Evolutionary conservation across 2,888 invertebrate species (phyloP).

Genomic region (Sarcophaga carnaria): DNA sequence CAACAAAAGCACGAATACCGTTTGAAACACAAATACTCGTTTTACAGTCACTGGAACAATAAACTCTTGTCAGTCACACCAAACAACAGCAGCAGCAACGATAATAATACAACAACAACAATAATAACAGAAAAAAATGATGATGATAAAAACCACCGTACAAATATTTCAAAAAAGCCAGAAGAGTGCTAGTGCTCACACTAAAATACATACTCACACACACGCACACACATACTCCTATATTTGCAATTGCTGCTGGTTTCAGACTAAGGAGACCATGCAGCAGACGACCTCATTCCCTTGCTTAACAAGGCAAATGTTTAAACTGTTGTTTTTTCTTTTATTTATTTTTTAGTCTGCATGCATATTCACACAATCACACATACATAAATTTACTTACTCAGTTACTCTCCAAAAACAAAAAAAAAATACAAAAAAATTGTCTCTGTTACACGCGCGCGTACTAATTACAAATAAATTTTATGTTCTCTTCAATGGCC

Average conservation of each 20-base stretch:
- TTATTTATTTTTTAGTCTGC: conserved; percentile 29
- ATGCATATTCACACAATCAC: conserved; percentile 29
- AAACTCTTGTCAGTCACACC: conserved; percentile 67
- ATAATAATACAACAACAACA: conserved; percentile 8
- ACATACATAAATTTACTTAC: background rate
- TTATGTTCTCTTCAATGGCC: conserved; percentile 17
- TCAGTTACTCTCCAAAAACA: background rate
- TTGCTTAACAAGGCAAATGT: conserved; percentile 34
- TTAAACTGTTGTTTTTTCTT: background rate
- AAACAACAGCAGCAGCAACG: conserved; percentile 34
- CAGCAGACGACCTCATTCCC: conserved; percentile 67
- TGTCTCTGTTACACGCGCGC: conserved; percentile 56
- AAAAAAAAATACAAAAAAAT: background rate
- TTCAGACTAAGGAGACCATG: conserved; percentile 45
- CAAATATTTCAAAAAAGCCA: conserved; percentile 30
- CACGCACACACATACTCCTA: background rate
- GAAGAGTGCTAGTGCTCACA: conserved; percentile 23
- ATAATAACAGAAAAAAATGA: background rate
- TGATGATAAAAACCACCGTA: conserved; percentile 22
- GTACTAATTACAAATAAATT: conserved; percentile 58
- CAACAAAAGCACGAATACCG: conserved; percentile 33
- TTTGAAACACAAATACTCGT: conserved; percentile 54
- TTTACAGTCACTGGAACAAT: conserved; percentile 69
- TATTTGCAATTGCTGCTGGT: conserved; percentile 17
- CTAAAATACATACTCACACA: background rate